Conservation (phyloP, 2,888 invertebrate genomes). For the Ormyrus thymus region DNA sequence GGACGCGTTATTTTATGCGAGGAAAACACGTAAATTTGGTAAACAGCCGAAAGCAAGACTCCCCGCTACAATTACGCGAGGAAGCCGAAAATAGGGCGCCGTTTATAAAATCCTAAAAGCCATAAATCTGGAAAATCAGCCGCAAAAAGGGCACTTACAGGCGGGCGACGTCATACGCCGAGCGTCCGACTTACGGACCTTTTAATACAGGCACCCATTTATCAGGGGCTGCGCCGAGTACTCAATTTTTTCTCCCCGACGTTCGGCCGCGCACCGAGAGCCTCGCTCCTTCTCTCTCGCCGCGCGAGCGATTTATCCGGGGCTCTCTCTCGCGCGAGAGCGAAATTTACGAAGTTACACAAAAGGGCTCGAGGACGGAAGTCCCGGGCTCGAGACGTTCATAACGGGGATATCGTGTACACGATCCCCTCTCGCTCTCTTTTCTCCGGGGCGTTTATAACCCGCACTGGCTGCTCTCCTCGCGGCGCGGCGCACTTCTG, state of each 20-base stretch:
- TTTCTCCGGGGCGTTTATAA: slow-evolving; percentile 24
- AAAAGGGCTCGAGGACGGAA: slow-evolving; percentile 13
- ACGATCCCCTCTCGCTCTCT: background rate
- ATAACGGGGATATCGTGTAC: slow-evolving; percentile 42
- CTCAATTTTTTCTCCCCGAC: slow-evolving; percentile 19
- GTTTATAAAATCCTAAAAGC: too few relatives aligned
- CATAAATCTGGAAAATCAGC: too few relatives aligned
- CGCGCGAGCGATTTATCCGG: slow-evolving; percentile 37
- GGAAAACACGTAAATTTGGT: too few relatives aligned
- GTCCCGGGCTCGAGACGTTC: slow-evolving; percentile 41
- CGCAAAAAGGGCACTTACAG: too few relatives aligned
- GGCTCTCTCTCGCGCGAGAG: background rate
- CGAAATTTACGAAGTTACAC: slow-evolving; percentile 45
- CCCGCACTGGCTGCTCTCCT: background rate
- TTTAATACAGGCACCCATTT: slow-evolving; percentile 11
- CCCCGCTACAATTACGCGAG: too few relatives aligned
- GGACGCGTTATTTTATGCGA: too few relatives aligned
- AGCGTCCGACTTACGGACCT: slow-evolving; percentile 7
- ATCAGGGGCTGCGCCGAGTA: background rate
- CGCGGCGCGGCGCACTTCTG: slow-evolving; percentile 16
- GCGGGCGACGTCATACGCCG: background rate
- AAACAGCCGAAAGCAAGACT: too few relatives aligned
- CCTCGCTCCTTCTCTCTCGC: background rate
- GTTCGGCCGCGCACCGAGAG: background rate
- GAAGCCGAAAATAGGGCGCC: too few relatives aligned